Conservation (phyloP, 2,888 invertebrate genomes). For the Nomada hirtipes region DNA sequence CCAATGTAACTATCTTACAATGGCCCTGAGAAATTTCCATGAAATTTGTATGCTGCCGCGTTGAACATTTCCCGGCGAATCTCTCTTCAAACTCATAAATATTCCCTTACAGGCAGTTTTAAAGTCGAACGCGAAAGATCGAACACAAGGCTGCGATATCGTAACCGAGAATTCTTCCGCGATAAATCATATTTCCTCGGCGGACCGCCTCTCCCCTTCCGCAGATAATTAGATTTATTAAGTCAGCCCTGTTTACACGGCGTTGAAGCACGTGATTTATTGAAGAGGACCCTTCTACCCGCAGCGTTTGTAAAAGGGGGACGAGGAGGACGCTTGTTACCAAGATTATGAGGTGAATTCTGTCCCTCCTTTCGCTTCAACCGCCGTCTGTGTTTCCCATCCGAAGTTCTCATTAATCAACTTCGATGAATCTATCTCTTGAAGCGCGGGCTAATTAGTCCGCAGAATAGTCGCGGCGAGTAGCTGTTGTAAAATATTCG, state of each 20-base stretch:
- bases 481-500: conserved; percentile 9
- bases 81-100: conserved; percentile 44
- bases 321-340: conserved; percentile 72
- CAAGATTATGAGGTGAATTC: conserved; percentile 76
- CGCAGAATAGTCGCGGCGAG: conserved; percentile 13
- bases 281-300: conserved; percentile 69
- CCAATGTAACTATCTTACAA: background rate
- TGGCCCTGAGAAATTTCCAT: conserved; percentile 10
- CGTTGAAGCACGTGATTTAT: conserved; percentile 76
- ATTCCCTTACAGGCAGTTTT: conserved; percentile 45
- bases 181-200: conserved; percentile 75
- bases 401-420: conserved; percentile 54
- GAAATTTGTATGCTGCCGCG: conserved; percentile 33
- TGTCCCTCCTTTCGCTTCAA: conserved; percentile 54
- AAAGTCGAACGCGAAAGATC: conserved; percentile 30
- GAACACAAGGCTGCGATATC: conserved; percentile 36
- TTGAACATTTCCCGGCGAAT: conserved; percentile 15
- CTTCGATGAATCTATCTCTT: conserved; percentile 70
- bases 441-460: conserved; percentile 67
- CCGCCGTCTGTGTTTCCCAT: conserved; percentile 13
- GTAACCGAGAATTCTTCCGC: conserved; percentile 48
- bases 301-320: conserved; percentile 42
- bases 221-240: conserved; percentile 80
- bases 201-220: conserved; percentile 48
- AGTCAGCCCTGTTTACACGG: conserved; percentile 78